These are phyloP conservation scores for Alosa sapidissima DNA, from an alignment of 2,797 vertebrate species.

Conservation along the genomic window DNA sequence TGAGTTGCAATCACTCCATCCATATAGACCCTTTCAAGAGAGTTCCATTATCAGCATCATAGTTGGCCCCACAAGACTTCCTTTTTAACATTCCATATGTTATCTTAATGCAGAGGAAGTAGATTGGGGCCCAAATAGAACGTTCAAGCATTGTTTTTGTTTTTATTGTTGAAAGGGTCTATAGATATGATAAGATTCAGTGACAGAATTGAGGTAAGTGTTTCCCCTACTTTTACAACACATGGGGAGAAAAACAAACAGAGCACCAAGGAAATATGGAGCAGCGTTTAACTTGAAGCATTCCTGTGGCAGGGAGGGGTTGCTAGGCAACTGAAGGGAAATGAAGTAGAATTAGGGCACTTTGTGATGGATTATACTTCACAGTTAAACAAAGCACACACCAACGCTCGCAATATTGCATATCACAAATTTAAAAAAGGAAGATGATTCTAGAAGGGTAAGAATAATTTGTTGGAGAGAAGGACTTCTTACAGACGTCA, in stretches of 20 bases:
- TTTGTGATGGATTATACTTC: constrained; percentile 49
- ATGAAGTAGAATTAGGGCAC: constrained; percentile 68
- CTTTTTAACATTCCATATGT: no score
- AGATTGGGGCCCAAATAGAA: no score
- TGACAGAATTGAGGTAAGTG: neutral
- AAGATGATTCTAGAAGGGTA: neutral
- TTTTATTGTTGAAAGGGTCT: no score
- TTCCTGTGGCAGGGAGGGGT: constrained; percentile 60
- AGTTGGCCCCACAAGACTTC: no score
- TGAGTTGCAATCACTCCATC: neutral
- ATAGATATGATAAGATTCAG: neutral
- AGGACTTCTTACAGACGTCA: neutral
- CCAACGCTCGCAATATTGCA: neutral
- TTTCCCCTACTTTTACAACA: neutral
- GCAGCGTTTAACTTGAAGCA: constrained; percentile 61
- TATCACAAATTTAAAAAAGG: neutral
- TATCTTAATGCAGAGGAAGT: no score
- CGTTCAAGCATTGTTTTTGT: no score
- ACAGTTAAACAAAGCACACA: constrained; percentile 12
- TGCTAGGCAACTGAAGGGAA: constrained; percentile 76
- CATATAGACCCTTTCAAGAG: no score
- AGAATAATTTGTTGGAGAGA: neutral
- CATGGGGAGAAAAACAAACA: neutral
- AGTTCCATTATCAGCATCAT: no score
- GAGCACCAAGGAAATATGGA: constrained; percentile 2